Percentiles rank a stretch among this genome's conserved stretches.
Conservation (phyloP, 1,140 invertebrate species). For the Hyphantria cunea region DNA sequence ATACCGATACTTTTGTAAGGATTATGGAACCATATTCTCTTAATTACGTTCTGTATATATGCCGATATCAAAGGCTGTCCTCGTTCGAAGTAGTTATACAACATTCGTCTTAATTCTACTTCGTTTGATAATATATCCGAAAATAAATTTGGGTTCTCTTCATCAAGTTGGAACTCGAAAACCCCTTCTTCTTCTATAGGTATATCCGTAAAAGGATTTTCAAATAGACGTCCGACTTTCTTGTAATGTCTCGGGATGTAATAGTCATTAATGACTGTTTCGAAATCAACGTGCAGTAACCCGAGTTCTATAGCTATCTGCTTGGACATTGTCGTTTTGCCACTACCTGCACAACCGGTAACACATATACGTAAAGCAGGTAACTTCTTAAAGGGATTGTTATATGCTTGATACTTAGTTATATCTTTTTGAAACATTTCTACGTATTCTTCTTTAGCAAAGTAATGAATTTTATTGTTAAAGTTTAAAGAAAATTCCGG, state of each 20-base stretch:
- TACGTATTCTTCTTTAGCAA: slow-evolving; percentile 70
- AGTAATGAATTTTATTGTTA: slow-evolving; percentile 79
- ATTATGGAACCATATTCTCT: slow-evolving; percentile 76
- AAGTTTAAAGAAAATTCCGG: slow-evolving; percentile 76
- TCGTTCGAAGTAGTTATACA: slow-evolving; percentile 74
- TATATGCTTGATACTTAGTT: slow-evolving; percentile 64
- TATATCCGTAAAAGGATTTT: slow-evolving; percentile 61
- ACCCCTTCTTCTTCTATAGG: slow-evolving; percentile 55
- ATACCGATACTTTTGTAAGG: slow-evolving; percentile 74
- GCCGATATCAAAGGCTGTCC: slow-evolving; percentile 58
- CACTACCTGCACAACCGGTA: slow-evolving; percentile 78
- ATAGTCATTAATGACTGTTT: slow-evolving; percentile 56
- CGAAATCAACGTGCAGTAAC: slow-evolving; percentile 78
- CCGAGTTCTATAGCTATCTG: slow-evolving; percentile 80
- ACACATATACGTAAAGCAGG: slow-evolving; percentile 82
- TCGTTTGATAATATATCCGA: slow-evolving; percentile 59
- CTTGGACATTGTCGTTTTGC: slow-evolving; percentile 78
- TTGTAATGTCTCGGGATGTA: slow-evolving; percentile 66
- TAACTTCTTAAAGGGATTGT: slow-evolving; percentile 62
- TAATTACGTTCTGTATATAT: slow-evolving; percentile 69
- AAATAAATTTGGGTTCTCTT: slow-evolving; percentile 53
- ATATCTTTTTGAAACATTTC: slow-evolving; percentile 74
- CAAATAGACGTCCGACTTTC: slow-evolving; percentile 62
- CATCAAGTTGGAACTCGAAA: slow-evolving; percentile 49
- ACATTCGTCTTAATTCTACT: slow-evolving; percentile 54